Base-by-base conservation (phyloP, 92 coral and sea anemone genomes). In the Hydrozoanthus gracilis region DNA sequence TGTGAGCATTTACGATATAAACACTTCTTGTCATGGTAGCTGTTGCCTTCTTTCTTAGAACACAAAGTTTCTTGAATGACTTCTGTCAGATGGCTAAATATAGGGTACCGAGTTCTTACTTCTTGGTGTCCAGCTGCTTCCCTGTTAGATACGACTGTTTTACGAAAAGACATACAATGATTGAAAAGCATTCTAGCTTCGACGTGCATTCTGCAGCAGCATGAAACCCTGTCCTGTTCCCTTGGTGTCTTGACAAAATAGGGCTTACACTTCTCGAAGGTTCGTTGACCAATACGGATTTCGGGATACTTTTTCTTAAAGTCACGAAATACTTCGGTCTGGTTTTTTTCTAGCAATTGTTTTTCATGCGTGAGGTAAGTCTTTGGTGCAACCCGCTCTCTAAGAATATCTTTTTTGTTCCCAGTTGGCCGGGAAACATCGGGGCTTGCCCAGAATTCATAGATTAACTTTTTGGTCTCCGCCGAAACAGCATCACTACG, bases 251-350 rank as follows among this genome's bases (percentile, higher is more conserved):
- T 71, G 2, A 91, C 92, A 27, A 86, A 91, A 68, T 91, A 87
- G 1, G 96, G 92, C 47, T 89, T 91, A 49, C 92, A 93, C 6
- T 65, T 82, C 45, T 93, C 91, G 65, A 93, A 91, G 15, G 69
- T 44, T 60, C 92, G 77, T 69, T 93, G 92, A 8, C 89, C 88
- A 75, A 88, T 90, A 51, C 84, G 84, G 12, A 90, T 82, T 3
- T 93, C 88, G 6, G 87, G 83, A 48, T 83, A 54, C 8, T 91
- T 83, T 6, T 6, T 10, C 74, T 83, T 83, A 15, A 87, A 91
- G 16, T 76, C 86, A 0, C 4, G 72, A 35, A 6, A 91, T 0
- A 84, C 89, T 17, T 87, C 91, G 10, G 92, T 87, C 67, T 90
- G 87, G 48, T 87, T 78, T 65, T 55, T 80, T 58, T 90, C 87